Evolutionary conservation across 2,888 invertebrate species (phyloP).

Genomic region (Dione juno): DNA sequence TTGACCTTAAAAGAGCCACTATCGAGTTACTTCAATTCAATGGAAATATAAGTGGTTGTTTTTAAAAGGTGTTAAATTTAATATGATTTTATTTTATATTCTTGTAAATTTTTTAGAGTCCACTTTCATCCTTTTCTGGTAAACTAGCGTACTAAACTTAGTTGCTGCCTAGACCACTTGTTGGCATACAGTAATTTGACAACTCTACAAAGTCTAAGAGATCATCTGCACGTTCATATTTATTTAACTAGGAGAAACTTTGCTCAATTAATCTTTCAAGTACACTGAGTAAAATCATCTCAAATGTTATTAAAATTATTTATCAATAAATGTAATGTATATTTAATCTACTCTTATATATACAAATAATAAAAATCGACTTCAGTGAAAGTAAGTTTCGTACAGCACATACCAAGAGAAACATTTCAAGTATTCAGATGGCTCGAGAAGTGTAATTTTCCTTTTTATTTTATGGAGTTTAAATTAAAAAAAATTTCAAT

Average conservation of each 20-base stretch:
- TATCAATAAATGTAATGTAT: background rate
- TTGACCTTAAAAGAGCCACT: conserved; percentile 13
- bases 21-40: conserved; percentile 10
- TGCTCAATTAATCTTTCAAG: background rate
- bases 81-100: background rate
- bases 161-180: too few relatives aligned
- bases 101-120: background rate
- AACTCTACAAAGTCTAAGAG: background rate
- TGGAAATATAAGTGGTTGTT: conserved; percentile 1
- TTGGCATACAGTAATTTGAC: background rate
- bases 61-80: background rate
- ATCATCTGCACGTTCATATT: background rate
- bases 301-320: background rate
- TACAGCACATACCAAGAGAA: background rate
- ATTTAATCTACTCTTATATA: background rate
- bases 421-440: background rate
- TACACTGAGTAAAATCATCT: background rate
- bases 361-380: conserved; percentile 8
- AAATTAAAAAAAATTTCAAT: background rate
- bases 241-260: background rate
- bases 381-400: conserved; percentile 6
- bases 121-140: background rate
- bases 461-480: background rate
- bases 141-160: too few relatives aligned
- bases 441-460: background rate